phyloP scores from a whole-genome alignment of 2,888 invertebrate species.

The Diplolepis rosae region DNA sequence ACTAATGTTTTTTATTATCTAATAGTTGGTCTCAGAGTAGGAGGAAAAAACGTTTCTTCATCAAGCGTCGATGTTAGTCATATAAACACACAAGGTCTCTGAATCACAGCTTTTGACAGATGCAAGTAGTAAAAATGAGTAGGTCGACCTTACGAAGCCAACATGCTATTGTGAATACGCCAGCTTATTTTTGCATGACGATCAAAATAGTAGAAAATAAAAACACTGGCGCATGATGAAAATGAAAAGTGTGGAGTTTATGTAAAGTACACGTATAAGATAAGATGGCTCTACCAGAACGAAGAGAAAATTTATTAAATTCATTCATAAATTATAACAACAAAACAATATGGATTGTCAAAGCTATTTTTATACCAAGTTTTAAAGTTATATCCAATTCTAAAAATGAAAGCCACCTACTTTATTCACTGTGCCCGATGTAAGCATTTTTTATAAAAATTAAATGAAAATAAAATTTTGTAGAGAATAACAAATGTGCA shows the following conservation, averaged over 20 bases:
- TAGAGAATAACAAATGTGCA: no score
- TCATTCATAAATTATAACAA: slow-evolving; percentile 2
- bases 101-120: slow-evolving; percentile 34
- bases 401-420: no score
- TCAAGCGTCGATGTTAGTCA: slow-evolving; percentile 33
- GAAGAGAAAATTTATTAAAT: not conserved
- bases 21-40: not conserved
- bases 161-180: not conserved
- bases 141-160: slow-evolving; percentile 8
- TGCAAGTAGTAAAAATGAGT: slow-evolving; percentile 8
- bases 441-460: not conserved
- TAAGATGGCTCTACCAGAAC: not conserved
- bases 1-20: slow-evolving; percentile 3
- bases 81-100: slow-evolving; percentile 39
- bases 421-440: not conserved
- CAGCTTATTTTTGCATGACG: not conserved
- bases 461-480: not conserved
- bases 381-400: not conserved
- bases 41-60: slow-evolving; percentile 13
- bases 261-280: slow-evolving; percentile 17
- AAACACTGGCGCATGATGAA: slow-evolving; percentile 13
- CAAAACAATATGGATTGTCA: not conserved
- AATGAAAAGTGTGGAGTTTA: not conserved
- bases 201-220: slow-evolving; percentile 8
- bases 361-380: not conserved